Evolutionary conservation across 2,888 invertebrate genomes (phyloP).

Genomic region (Dioctria linearis): DNA sequence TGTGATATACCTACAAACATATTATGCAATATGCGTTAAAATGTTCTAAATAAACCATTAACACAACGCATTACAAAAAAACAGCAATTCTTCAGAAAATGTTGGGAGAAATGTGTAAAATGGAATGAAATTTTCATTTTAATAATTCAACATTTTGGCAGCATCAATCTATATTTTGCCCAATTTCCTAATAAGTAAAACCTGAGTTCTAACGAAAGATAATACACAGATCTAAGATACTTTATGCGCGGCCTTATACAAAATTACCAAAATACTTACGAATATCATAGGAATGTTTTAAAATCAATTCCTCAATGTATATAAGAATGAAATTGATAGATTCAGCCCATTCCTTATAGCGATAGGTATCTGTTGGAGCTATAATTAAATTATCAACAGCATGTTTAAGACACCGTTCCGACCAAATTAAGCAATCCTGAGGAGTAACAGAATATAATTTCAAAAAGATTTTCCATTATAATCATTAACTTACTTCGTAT

Average conservation of each 20-base stretch:
- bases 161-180: no score
- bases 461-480: not conserved
- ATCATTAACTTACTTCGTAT: conserved; percentile 66
- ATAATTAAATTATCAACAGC: conserved; percentile 77
- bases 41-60: no score
- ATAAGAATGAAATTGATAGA: conserved; percentile 70
- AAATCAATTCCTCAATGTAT: conserved; percentile 72
- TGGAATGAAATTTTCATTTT: not conserved
- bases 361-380: conserved; percentile 67
- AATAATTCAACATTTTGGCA: not conserved
- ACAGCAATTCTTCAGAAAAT: no score
- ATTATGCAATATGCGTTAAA: no score
- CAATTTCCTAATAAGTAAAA: no score
- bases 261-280: conserved; percentile 65
- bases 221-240: no score
- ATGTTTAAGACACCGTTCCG: conserved; percentile 83
- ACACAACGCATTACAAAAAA: no score
- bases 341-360: conserved; percentile 71
- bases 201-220: no score
- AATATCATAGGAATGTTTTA: conserved; percentile 73
- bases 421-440: conserved; percentile 81
- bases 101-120: not conserved
- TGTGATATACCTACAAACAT: no score
- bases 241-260: no score
- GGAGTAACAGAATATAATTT: not conserved